These are phyloP conservation scores for Hypothenemus hampei DNA, from an alignment of 1,140 invertebrate species.

Conservation along the genomic window DNA sequence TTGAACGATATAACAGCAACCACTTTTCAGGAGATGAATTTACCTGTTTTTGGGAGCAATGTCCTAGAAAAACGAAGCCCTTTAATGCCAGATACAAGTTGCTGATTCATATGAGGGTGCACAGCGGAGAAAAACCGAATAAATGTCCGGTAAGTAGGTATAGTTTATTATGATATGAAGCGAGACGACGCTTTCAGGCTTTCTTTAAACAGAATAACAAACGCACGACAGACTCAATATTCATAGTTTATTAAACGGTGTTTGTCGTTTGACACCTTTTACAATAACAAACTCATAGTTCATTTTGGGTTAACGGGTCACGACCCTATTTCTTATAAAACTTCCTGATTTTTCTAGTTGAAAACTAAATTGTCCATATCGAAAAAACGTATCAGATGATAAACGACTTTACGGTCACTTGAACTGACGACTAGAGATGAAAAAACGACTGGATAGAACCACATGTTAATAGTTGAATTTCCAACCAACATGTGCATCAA, in stretches of 20 bases:
- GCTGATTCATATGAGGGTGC: conserved; percentile 93
- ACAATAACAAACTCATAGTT: conserved; percentile 17
- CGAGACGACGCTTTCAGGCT: background rate
- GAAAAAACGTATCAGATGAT: conserved; percentile 4
- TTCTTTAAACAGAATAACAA: conserved; percentile 16
- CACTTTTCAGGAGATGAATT: conserved; percentile 69
- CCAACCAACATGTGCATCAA: too few relatives aligned
- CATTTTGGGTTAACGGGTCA: conserved; percentile 25
- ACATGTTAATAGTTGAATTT: too few relatives aligned
- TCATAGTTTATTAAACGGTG: conserved; percentile 20
- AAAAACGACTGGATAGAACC: too few relatives aligned
- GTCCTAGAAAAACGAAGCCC: conserved; percentile 74
- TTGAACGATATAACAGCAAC: background rate
- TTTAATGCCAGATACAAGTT: conserved; percentile 97
- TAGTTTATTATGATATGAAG: background rate
- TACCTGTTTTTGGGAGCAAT: conserved; percentile 87
- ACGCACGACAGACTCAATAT: conserved; percentile 23
- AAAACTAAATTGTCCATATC: conserved; percentile 1
- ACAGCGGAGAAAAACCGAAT: conserved; percentile 94
- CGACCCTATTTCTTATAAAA: conserved; percentile 11
- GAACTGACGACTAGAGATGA: too few relatives aligned
- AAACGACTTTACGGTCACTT: background rate
- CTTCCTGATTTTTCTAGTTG: conserved; percentile 6
- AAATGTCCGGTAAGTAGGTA: conserved; percentile 81
- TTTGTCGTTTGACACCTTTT: conserved; percentile 22